Base-by-base conservation (phyloP, 2,888 invertebrate species). In the Cordilura impudica region DNA sequence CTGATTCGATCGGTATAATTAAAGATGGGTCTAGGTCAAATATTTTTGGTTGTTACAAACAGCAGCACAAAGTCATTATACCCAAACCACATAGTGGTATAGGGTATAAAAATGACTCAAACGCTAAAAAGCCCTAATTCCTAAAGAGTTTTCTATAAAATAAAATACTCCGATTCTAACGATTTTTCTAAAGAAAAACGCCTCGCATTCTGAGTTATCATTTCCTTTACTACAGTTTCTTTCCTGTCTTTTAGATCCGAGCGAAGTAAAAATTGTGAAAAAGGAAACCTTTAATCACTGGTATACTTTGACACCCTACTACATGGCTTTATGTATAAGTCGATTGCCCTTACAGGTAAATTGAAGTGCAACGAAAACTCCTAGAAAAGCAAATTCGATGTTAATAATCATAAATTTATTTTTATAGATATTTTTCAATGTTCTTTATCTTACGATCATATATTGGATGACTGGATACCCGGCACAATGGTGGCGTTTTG, bases 391-490 rank as follows among this genome's bases (percentile, higher is more conserved):
- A 31, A 31, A 2, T 10, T 2, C 12, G 12, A 31, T 31, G 2
- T 10, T 10, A 1, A 10, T 10, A 31, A 31, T 10, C 4, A 31
- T 31, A 39, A n/a, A 39, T 39, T 49, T 26, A 1, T 10, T 16
- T 43, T 14, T 12, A 5, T 45, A 93, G 91, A 88, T 93, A 18
- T 82, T 91, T 0, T 90, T 93, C 47, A 94, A 93, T 84, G 86
- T 92, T 21, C 85, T 93, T 10, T 94, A 93, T 86, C 91, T 92
- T 31, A 90, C 91, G 0, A 90, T 93, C 6, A 92, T 92, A 4
- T 94, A 92, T 85, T 92, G 92, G 86, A 92, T 93, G 92, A 90
- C 93, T 0, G 94, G 94, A 0, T 92, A 96, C 82, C 96, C 96
- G 0, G 91, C 92, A 39, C 92, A 93, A 80, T 85, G 92, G 51